phyloP scores from a whole-genome alignment of 2,888 invertebrate genomes.

The Boloria selene region DNA sequence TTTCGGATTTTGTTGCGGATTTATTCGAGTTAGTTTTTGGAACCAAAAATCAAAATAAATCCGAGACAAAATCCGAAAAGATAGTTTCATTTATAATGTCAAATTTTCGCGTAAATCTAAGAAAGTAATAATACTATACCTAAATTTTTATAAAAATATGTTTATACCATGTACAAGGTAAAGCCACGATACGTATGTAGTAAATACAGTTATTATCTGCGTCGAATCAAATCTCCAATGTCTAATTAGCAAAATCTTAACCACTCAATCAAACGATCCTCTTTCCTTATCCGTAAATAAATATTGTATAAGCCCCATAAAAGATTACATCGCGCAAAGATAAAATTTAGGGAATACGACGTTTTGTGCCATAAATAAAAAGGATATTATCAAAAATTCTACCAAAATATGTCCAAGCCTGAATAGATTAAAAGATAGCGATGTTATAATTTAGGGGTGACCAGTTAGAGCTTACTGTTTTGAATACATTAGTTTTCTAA shows the following conservation, averaged over 20 bases:
- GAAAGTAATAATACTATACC: too few relatives aligned
- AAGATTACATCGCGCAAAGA: constrained; percentile 15
- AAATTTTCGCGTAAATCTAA: too few relatives aligned
- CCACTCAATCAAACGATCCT: constrained; percentile 1
- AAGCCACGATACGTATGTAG: too few relatives aligned
- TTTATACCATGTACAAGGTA: too few relatives aligned
- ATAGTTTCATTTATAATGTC: too few relatives aligned
- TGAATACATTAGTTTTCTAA: constrained; percentile 39
- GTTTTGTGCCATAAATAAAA: constrained; percentile 17
- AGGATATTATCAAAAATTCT: constrained; percentile 13
- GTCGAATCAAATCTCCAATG: not conserved
- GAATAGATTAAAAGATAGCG: constrained; percentile 23
- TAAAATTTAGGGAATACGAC: constrained; percentile 12
- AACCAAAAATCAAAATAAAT: too few relatives aligned
- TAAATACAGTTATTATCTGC: too few relatives aligned
- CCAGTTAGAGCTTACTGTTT: constrained; percentile 31
- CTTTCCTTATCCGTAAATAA: constrained; percentile 11
- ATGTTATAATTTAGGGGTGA: constrained; percentile 31
- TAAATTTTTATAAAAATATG: too few relatives aligned
- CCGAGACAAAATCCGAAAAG: too few relatives aligned
- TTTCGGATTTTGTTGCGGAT: too few relatives aligned
- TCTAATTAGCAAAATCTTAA: constrained; percentile 1
- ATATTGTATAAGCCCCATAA: constrained; percentile 6
- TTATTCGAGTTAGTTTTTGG: too few relatives aligned
- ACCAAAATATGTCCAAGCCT: constrained; percentile 5